Percentiles rank a stretch among this genome's conserved stretches.
phyloP scores from a whole-genome alignment of 2,113 vertebrate species.

The Mesitornis unicolor region DNA sequence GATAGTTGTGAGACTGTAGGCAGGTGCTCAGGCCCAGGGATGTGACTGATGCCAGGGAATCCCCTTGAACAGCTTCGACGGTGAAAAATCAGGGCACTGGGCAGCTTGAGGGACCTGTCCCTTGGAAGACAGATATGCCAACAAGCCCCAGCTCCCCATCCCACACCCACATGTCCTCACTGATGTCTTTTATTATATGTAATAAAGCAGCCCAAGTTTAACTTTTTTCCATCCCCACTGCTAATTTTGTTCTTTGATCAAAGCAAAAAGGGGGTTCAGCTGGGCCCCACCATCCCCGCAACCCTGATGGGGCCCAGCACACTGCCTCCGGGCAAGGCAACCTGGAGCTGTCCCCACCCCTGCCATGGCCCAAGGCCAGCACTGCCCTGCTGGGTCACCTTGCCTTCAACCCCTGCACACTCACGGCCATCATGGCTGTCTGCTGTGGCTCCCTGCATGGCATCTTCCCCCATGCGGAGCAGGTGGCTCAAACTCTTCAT shows the following conservation, averaged over 20 bases:
- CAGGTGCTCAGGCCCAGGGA: background rate
- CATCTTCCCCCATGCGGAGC: background rate
- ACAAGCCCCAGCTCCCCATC: background rate
- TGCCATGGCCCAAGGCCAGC: background rate
- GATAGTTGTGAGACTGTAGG: fast-evolving
- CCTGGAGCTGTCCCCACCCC: background rate
- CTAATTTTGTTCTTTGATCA: background rate
- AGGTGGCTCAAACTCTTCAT: constrained; percentile 2
- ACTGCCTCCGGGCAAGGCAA: background rate
- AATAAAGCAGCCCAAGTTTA: background rate
- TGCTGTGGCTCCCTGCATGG: fast-evolving
- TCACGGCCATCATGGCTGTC: background rate
- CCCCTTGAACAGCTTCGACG: too few relatives aligned
- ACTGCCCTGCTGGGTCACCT: background rate
- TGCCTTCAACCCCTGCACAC: fast-evolving
- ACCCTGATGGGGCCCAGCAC: fast-evolving
- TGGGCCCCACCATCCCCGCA: fast-evolving
- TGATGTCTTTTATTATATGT: fast-evolving
- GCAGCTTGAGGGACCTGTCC: too few relatives aligned
- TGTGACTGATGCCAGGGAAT: fast-evolving
- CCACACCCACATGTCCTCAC: fast-evolving
- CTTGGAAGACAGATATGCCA: fast-evolving
- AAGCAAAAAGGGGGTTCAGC: too few relatives aligned
- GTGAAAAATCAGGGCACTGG: fast-evolving
- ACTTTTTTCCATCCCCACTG: fast-evolving